Base-by-base conservation (phyloP, 2,113 vertebrate genomes). In the Alligator sinensis region DNA sequence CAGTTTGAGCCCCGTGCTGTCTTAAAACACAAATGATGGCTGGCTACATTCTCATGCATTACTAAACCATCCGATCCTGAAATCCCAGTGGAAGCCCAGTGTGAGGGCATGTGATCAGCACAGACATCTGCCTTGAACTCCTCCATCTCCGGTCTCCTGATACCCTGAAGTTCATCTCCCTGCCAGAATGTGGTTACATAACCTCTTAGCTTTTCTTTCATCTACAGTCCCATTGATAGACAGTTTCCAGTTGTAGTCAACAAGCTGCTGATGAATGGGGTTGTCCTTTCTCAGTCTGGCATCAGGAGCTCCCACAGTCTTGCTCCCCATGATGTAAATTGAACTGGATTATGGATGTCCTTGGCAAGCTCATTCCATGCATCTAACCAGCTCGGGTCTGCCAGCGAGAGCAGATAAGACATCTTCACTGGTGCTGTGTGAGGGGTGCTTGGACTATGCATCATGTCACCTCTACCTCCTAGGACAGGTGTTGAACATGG, bases 101-200 rank as follows among this genome's bases (percentile, higher is more conserved):
- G 90, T 81, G 79, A 80, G 89, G 95, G 93, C 96, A 94, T 92
- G 96, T 72, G 59, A 47, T 61, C 2, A 80, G 80, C 25, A 3
- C 89, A 84, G 86, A 87, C 97, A 98, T 97, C 97, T 98, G 97
- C 87, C 93, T 94, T 97, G 95, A 97, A 87, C 80, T 81, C 86
- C 80, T 97, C 96, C 97, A 97, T 95, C 96, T 94, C 87, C 85
- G 87, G 89, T 96, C 97, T 96, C 96, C 79, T 68, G 96, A 97
- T 95, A 89, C 58, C 82, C 30, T 1, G 0, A 77, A 66, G 88
- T 89, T 90, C 82, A 91, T 92, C 80, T 89, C 72, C 85, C 80
- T 95, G 95, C 97, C 93, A 92, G 95, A 90, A 94, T 58, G 47
- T 91, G 92, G 82, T 96, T 96, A 88, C 76, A 82, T 82, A 95